A percentile compares a stretch with the other conserved stretches of the same genome.
Conservation (phyloP, 2,888 invertebrate species). For the Galeopsomyia nigrocyanea region DNA sequence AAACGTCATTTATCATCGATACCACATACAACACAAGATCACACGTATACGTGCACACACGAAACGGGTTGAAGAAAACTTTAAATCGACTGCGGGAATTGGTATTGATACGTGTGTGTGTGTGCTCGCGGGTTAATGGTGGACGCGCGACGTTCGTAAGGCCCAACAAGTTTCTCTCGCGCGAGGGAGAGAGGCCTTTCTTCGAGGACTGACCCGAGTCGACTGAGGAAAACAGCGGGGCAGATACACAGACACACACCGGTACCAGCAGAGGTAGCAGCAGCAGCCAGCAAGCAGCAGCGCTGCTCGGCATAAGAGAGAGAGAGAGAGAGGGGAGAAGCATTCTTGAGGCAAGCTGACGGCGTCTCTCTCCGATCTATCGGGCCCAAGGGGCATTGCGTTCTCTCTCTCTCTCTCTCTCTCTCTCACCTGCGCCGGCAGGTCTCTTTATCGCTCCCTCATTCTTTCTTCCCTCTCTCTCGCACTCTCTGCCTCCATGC, state of each 20-base stretch:
- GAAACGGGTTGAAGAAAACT: neutral
- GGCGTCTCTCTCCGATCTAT: constrained; percentile 65
- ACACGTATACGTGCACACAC: neutral
- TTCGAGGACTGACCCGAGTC: constrained; percentile 66
- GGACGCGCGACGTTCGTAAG: too few relatives aligned
- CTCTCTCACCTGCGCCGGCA: constrained; percentile 47
- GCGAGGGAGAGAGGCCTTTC: constrained; percentile 52
- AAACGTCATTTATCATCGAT: neutral
- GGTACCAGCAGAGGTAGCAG: constrained; percentile 46
- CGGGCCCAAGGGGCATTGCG: constrained; percentile 59
- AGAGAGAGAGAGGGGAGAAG: constrained; percentile 47
- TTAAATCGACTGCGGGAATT: too few relatives aligned
- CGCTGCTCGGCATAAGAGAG: constrained; percentile 8
- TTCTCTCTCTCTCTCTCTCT: constrained; percentile 49
- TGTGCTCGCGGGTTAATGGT: too few relatives aligned
- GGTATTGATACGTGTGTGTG: too few relatives aligned
- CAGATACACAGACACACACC: constrained; percentile 41
- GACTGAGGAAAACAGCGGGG: constrained; percentile 58
- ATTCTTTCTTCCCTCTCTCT: constrained; percentile 24
- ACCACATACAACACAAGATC: neutral
- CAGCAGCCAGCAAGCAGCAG: constrained; percentile 57
- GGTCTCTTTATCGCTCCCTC: constrained; percentile 40
- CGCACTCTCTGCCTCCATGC: constrained; percentile 22
- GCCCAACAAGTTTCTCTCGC: neutral
- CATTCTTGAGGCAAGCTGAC: constrained; percentile 55